Conservation (phyloP, 2,888 invertebrate species). For the Schizaphis graminum region DNA sequence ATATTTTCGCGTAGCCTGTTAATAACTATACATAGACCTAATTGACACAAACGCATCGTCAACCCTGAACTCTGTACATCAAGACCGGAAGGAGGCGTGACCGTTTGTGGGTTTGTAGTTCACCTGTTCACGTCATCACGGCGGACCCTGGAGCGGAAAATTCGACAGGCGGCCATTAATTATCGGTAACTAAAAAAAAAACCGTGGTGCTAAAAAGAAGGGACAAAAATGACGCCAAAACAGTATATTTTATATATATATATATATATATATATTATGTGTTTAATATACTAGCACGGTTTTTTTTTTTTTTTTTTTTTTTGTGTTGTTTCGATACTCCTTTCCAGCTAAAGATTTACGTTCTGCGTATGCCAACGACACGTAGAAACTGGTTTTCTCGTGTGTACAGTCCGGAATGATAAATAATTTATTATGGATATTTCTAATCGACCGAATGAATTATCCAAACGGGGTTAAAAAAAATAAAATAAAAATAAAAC, state of each 20-base stretch:
- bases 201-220: not conserved
- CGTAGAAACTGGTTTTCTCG: constrained; percentile 56
- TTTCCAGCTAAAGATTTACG: constrained; percentile 47
- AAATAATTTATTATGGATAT: constrained; percentile 66
- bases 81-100: constrained; percentile 56
- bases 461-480: constrained; percentile 48
- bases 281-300: not conserved
- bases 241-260: not conserved
- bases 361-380: constrained; percentile 41
- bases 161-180: constrained; percentile 48
- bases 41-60: not conserved
- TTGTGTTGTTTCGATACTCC: constrained; percentile 20
- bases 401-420: constrained; percentile 59
- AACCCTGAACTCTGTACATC: not conserved
- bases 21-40: not conserved
- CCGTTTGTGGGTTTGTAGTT: not conserved
- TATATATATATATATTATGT: not conserved
- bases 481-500: constrained; percentile 34
- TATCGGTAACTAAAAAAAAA: not conserved
- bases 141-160: constrained; percentile 1
- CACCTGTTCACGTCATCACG: constrained; percentile 40
- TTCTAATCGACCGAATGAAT: constrained; percentile 66
- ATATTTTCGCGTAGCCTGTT: not conserved
- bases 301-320: not conserved
- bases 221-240: constrained; percentile 27